Conservation (phyloP, 2,888 invertebrate species). For the Sinohyriopsis cumingii region DNA sequence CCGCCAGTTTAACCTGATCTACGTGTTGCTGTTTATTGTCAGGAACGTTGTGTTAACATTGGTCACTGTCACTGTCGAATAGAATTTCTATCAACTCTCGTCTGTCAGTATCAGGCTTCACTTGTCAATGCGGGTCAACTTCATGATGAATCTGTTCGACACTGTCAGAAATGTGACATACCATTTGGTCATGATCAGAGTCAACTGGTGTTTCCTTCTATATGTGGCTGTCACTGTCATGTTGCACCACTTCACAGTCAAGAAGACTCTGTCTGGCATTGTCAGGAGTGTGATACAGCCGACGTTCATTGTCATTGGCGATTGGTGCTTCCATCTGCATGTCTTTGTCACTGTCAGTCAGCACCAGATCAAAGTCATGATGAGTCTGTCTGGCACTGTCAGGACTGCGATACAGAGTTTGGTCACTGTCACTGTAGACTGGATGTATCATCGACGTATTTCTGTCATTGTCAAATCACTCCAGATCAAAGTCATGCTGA, state of each 20-base stretch:
- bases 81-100: not conserved
- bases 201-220: conserved; percentile 9
- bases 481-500: conserved; percentile 15
- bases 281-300: conserved; percentile 4
- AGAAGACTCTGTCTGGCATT: conserved; percentile 6
- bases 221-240: conserved; percentile 5
- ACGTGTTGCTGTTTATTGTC: conserved; percentile 2
- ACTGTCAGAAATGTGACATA: not conserved
- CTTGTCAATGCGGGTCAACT: not conserved
- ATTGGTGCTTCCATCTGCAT: not conserved
- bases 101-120: conserved; percentile 14
- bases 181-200: conserved; percentile 15
- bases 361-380: not conserved
- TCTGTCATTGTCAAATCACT: not conserved
- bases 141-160: not conserved
- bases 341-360: conserved; percentile 12
- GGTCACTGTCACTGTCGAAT: conserved; percentile 3
- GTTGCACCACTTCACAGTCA: conserved; percentile 12
- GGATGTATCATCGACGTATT: conserved; percentile 6
- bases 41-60: conserved; percentile 1
- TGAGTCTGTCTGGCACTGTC: too few relatives aligned
- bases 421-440: conserved; percentile 12
- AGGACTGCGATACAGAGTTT: too few relatives aligned
- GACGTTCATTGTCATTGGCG: conserved; percentile 9
- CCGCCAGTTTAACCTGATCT: conserved; percentile 5